Conservation (phyloP, 2,113 vertebrate genomes). For the Oreamnos americanus region DNA sequence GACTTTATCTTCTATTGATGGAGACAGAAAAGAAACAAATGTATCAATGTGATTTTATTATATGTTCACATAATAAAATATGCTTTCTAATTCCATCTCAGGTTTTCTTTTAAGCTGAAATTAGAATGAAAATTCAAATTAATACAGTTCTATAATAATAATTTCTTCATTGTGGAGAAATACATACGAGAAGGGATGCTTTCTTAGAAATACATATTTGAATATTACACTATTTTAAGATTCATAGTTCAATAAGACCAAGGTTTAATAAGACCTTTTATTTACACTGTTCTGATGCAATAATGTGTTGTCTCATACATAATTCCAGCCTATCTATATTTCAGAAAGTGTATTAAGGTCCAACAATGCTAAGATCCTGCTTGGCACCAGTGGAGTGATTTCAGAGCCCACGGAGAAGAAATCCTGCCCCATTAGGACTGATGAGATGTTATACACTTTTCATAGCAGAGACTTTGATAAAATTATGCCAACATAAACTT, state of each 20-base stretch:
- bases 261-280: too few species aligned
- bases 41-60: background rate
- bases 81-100: background rate
- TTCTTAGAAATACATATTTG: background rate
- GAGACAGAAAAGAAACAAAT: background rate
- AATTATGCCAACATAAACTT: background rate
- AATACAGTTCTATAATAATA: background rate
- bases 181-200: accelerated
- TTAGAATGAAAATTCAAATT: background rate
- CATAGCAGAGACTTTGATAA: background rate
- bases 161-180: background rate
- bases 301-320: background rate
- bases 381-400: background rate
- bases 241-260: background rate
- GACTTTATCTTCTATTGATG: background rate
- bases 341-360: background rate
- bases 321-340: background rate
- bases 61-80: background rate
- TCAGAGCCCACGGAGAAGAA: background rate
- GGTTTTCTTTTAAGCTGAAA: background rate
- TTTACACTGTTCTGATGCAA: background rate
- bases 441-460: background rate
- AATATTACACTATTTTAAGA: background rate
- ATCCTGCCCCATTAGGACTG: background rate
- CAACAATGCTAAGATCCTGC: background rate